These are phyloP conservation scores for Goniozus legneri DNA, from an alignment of 1,140 invertebrate species.

Conservation along the genomic window DNA sequence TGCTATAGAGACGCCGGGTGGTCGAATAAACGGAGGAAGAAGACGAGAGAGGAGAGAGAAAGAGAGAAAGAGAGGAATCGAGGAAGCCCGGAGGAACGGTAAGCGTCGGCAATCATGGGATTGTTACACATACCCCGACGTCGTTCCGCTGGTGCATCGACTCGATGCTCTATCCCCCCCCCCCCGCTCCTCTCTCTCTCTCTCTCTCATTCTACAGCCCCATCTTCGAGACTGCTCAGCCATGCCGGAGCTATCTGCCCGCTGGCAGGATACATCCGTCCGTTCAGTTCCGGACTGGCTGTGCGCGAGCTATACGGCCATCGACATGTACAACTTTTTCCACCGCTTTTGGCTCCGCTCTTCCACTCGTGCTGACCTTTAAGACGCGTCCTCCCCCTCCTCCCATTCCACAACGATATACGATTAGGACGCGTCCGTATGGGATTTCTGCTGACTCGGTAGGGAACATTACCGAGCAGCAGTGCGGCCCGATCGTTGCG, in stretches of 20 bases:
- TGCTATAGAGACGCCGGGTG: neutral
- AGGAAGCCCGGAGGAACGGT: neutral
- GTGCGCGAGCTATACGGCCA: neutral
- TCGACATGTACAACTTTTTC: conserved; percentile 11
- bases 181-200: conserved; percentile 2
- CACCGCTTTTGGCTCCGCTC: conserved; percentile 8
- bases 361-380: neutral
- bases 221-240: conserved; percentile 17
- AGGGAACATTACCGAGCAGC: neutral
- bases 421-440: conserved; percentile 20
- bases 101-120: conserved; percentile 31
- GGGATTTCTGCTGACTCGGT: conserved; percentile 22
- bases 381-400: conserved; percentile 1
- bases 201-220: neutral
- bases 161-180: conserved; percentile 8
- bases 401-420: conserved; percentile 7
- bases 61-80: conserved; percentile 1
- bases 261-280: conserved; percentile 22
- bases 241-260: conserved; percentile 6
- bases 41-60: conserved; percentile 6
- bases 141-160: conserved; percentile 17
- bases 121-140: conserved; percentile 38
- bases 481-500: neutral
- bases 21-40: neutral
- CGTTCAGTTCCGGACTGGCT: conserved; percentile 17